Evolutionary conservation across 2,888 invertebrate species (phyloP), one percentile per base, ranked within the genome.

Genomic region (Epinotia bilunana): DNA sequence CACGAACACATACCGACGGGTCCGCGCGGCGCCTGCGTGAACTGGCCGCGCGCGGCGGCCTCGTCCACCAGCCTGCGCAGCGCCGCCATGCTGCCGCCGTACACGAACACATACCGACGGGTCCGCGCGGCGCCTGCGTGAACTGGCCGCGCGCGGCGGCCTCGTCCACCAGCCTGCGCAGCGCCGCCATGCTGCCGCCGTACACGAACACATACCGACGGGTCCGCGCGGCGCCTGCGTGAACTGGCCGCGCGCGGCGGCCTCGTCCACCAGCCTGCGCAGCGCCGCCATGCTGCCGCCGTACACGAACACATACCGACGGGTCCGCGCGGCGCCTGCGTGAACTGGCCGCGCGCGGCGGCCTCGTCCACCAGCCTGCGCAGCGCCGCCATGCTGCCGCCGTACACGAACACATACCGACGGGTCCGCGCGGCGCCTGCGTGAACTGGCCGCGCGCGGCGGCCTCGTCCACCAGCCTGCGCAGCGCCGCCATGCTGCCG

Each of bases 361-460:
- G 95, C 95, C 46, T 81, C 81, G 72, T 84, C 80, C 49, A 93
- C 83, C 5, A 84, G 83, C 72, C 1, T 4, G 67, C 88, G 86
- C 74, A 93, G 85, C 78, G 88, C 88, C 62, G 95, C 95, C 92
- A 97, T 96, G 84, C 95, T 94, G 20, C 88, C 88, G 0, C 98
- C 98, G 91, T 97, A 98, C 77, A 97, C 94, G n/a, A n/a, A n/a
- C n/a, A n/a, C n/a, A n/a, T n/a, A n/a, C 98, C 98, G 61, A 98
- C 86, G 6, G 98, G 98, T 4, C 98, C 98, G 39, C 95, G 92
- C 0, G 98, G 98, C 85, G 96, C 95, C 78, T 95, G 90, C 58
- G 94, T 94, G 89, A 98, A 98, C 79, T 93, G 91, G 0, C 95
- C 94, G 71, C 90, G 89, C 1, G 86, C 89, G 77, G 90, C 88